phyloP scores from a whole-genome alignment of 2,797 vertebrate species.

The Eupleurogrammus muticus region DNA sequence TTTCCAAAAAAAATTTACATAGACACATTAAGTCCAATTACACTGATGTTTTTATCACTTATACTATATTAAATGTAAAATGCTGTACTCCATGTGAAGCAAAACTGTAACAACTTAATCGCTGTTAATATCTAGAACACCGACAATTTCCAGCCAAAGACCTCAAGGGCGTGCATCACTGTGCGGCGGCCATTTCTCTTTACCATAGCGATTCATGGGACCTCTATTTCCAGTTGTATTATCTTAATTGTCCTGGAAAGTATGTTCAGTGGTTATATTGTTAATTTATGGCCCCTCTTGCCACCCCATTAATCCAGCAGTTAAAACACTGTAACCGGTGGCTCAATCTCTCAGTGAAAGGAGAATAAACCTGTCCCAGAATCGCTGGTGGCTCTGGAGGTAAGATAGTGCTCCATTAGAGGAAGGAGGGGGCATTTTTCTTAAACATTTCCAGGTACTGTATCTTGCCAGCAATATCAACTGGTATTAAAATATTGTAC shows the following conservation, averaged over 20 bases:
- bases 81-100: not conserved
- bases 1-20: slow-evolving; percentile 9
- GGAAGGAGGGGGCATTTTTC: slow-evolving; percentile 38
- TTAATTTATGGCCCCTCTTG: slow-evolving; percentile 86
- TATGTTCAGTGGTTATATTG: slow-evolving; percentile 87
- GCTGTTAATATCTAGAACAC: slow-evolving; percentile 49
- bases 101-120: slow-evolving; percentile 62
- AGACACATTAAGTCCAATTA: not conserved
- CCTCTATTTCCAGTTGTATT: slow-evolving; percentile 85
- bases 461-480: slow-evolving; percentile 40
- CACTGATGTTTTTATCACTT: not conserved
- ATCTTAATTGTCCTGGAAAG: slow-evolving; percentile 88
- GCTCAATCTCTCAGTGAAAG: slow-evolving; percentile 67
- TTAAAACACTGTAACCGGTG: slow-evolving; percentile 86
- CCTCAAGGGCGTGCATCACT: slow-evolving; percentile 75
- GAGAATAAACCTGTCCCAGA: slow-evolving; percentile 82
- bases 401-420: slow-evolving; percentile 53
- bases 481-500: slow-evolving; percentile 38
- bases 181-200: slow-evolving; percentile 73
- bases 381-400: slow-evolving; percentile 70
- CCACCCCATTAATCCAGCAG: slow-evolving; percentile 87
- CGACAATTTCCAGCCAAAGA: slow-evolving; percentile 57
- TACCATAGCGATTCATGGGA: slow-evolving; percentile 78
- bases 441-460: slow-evolving; percentile 52
- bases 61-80: slow-evolving; percentile 5